Base-by-base conservation (phyloP, 2,113 vertebrate genomes). In the Microtus richardsoni region DNA sequence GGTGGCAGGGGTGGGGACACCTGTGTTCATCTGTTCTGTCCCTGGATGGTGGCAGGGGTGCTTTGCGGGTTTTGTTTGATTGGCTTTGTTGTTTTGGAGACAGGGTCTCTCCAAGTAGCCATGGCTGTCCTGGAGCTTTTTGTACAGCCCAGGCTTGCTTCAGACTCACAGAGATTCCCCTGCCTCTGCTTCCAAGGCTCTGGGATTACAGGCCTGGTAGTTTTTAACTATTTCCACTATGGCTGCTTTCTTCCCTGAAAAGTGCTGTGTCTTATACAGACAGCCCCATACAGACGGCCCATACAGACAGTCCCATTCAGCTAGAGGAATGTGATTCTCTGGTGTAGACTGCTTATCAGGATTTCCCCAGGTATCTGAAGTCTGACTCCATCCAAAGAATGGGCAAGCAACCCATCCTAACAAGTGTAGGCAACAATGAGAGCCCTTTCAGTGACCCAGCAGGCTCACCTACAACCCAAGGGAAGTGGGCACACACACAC, bases 401-500 rank as follows among this genome's bases (percentile, higher is more conserved):
- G 21, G n/a, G 22, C 44, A 78, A 88, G 71, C 41, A 85, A 52
- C 13, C n/a, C 77, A 9, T 60, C 36, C 36, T 44, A 17, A n/a
- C 30, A 62, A 62, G 10, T n/a, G 54, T 22, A 91, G 70, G 85
- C 79, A 74, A 22, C 17, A 73, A 0, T 17, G 60, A 58, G 11
- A 73, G 66, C 22, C 22, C 5, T 73, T 78, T 78, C 77, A 21
- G 88, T 54, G 91, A 41, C 49, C 30, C 54, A 64, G 33, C 21
- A 70, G 82, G 92, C 73, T 91, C 54, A 94, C 83, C 47, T 58
- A 84, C 68, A 64, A 87, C 33, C 91, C 80, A 74, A 88, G 94
- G 74, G 74, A 70, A 64, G 28, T 33, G 91, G 73, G 13, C 26
- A 49, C 84, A 64, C 8, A 12, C 7, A 12, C 26, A 0, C 5